Base-by-base conservation (phyloP, 1,140 invertebrate species). In the Drosophila nigrodunni region DNA sequence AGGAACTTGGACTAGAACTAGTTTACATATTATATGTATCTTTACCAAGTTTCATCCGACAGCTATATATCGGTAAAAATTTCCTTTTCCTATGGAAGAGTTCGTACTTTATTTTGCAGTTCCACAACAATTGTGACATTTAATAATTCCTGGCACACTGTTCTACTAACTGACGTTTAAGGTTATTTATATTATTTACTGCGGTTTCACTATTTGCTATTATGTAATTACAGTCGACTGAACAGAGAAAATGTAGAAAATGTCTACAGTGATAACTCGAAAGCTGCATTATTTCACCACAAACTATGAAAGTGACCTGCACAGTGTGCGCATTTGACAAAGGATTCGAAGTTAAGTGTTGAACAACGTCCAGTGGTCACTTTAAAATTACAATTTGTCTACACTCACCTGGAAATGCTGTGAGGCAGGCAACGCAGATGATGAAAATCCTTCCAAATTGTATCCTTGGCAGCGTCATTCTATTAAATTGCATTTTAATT, bases 331-430 rank as follows among this genome's bases (percentile, higher is more conserved):
- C 10, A 30, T 7, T 11, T 30, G 9, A 8, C 18, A 15, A 55
- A 4, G 15, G 55, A 25, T 34, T 35, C 8, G 15, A 15, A 35
- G 39, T 34, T 10, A 52, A n/a, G 15, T 6, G 13, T 50, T 37
- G 13, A 37, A 37, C 18, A 35, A n/a, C 41, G 4, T 43, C 11
- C 3, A 43, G 2, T 68, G 47, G 47, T 52, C 59, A 46, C 59
- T 37, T 39, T 55, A 2, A 35, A 52, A 50, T 21, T 13, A 4
- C 25, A 59, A 11, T 60, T 11, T 46, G 41, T 15, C 34, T 37
- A 58, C 41, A 85, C 83, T 83, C 15, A 88, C 83, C 83, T 89
- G 83, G 83, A 55, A 83, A 43, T 18, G 73, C 52, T 68, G 80
- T 75, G 54, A 88, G 55, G 47, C 87, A 80, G 55, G 72, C 64